Evolutionary conservation across 2,888 invertebrate genomes (phyloP), one percentile per base, ranked within the genome.

Genomic region (Pyrgus malvae): DNA sequence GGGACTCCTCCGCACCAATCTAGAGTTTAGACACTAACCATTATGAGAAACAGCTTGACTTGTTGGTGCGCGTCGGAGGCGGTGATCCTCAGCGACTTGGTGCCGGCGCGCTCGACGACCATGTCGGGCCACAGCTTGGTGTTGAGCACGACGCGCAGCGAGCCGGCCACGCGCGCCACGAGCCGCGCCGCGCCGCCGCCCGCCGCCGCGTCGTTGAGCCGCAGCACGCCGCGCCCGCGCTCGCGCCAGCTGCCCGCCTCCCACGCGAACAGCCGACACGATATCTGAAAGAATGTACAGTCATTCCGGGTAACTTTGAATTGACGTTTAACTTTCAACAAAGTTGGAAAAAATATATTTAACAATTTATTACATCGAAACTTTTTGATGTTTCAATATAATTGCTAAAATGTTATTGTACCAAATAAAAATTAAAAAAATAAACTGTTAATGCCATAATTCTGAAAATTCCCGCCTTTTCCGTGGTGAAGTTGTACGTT

Each of bases 121-220:
- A 98, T 98, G 60, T 95, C 98, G 4, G 95, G 93, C 97, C 97
- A 98, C 61, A 96, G 92, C 92, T 97, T 97, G 33, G 98, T 98
- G 82, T 98, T 99, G 56, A 99, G 91, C 71, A 98, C 93, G 48
- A 98, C 94, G 51, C 97, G 92, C 64, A 98, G 92, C 67, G 96
- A 97, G 45, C 98, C 98, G 12, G 96, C 93, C 21, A 96, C 96
- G 60, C 98, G 92, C 76, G 97, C 97, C 16, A 98, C 97, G 9
- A 98, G 91, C 59, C 98, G 59, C 94, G 97, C 72, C 96, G 72
- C 58, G 80, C 82, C 61, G 50, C 56, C 57, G 45, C 67, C 72
- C 9, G 63, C 88, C 76, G 76, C 89, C 79, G 69, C 92, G 83
- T 97, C 97, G 88, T 98, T 99, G 9, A 98, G 91, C 61, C 98